A percentile compares a stretch with the other conserved stretches of the same genome.
Evolutionary conservation across 2,797 vertebrate genomes (phyloP).

Genomic region (Mus minutoides): DNA sequence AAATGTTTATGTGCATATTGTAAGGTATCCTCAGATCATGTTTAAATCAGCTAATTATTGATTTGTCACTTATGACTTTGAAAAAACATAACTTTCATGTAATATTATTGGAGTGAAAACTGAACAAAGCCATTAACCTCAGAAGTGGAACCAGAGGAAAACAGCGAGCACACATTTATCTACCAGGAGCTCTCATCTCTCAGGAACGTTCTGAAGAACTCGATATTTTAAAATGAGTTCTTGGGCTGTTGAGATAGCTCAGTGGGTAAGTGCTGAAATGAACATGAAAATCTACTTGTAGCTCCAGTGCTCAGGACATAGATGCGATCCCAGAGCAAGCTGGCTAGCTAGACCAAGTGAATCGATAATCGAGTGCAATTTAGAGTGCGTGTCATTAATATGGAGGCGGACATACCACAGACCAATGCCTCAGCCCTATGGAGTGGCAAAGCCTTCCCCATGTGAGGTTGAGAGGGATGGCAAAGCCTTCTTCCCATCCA

Average conservation of each 20-base stretch:
- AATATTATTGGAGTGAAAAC: not conserved
- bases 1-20: not conserved
- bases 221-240: not conserved
- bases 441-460: not conserved
- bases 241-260: not conserved
- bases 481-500: not conserved
- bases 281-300: not conserved
- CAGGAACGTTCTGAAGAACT: not conserved
- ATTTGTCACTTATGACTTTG: constrained; percentile 35
- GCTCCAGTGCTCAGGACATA: too few species aligned
- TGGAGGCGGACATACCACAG: not conserved
- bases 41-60: constrained; percentile 27
- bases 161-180: not conserved
- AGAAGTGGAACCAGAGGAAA: not conserved
- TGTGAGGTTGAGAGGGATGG: not conserved
- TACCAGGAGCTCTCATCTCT: not conserved
- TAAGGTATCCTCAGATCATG: constrained; percentile 15
- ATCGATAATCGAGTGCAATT: not conserved
- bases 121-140: not conserved
- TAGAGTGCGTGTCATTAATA: not conserved
- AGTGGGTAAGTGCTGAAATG: not conserved
- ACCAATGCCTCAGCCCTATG: not conserved
- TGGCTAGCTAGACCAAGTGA: not conserved
- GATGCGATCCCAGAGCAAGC: not conserved
- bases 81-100: constrained; percentile 19